Conservation (phyloP, 2,888 invertebrate genomes). For the Scaptomyza reducta region DNA sequence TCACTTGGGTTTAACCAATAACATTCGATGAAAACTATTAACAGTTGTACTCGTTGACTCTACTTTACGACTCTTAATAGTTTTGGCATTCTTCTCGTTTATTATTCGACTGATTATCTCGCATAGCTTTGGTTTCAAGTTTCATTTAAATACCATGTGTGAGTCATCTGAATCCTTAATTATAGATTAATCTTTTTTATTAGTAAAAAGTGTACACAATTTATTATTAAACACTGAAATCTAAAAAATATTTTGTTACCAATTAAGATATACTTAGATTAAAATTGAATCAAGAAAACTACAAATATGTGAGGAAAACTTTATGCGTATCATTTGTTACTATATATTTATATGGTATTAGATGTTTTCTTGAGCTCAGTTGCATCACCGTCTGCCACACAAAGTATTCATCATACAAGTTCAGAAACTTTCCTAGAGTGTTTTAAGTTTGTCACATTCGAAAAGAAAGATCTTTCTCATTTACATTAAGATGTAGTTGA, state of each 20-base stretch:
- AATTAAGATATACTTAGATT: no score
- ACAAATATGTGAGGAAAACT: no score
- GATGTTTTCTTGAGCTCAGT: not conserved
- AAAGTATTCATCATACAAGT: not conserved
- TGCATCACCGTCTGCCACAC: not conserved
- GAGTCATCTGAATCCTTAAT: not conserved
- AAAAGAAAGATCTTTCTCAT: not conserved
- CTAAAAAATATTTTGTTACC: no score
- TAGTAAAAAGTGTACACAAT: no score
- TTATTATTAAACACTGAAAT: no score
- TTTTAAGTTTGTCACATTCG: not conserved
- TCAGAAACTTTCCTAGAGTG: not conserved
- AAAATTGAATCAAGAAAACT: no score
- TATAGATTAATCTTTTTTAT: no score
- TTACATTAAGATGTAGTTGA: not conserved
- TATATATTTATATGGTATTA: not conserved
- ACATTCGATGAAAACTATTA: not conserved
- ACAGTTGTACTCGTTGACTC: not conserved
- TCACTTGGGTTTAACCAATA: not conserved
- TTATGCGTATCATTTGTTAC: no score
- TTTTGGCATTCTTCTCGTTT: not conserved
- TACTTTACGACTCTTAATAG: not conserved
- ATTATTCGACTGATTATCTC: not conserved
- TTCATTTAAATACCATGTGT: not conserved
- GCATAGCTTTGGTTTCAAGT: conserved; percentile 1